Base-by-base conservation (phyloP, 2,888 invertebrate species). In the Drosophila formosana region DNA sequence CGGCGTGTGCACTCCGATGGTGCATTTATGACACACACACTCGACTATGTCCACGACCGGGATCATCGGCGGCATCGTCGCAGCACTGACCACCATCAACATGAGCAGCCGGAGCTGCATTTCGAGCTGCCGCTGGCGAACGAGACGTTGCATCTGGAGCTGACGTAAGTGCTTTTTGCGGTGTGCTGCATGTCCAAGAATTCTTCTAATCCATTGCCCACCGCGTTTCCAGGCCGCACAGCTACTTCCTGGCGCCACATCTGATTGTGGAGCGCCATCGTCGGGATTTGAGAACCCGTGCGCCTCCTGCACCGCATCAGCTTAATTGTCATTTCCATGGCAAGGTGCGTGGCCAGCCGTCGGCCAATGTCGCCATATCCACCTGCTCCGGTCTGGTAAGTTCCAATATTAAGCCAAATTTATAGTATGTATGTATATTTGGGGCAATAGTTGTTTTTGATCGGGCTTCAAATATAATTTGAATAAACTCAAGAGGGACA, bases 351-450 rank as follows among this genome's bases (percentile, higher is more conserved):
- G 96, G 96, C 49, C 95, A 96, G 77, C 93, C 94, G 5, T 93
- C 93, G 62, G 96, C 97, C 39, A 94, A 93, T 74, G 96, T 96
- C 55, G 96, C 97, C 18, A 91, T 97, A 63, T 97, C 97, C 11
- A 95, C 97, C 18, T 97, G 97, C 91, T 94, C 96, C 90, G 97
- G 97, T 89, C 93, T 97, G 94, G 97, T 97, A 92, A 96, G 96
- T 47, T 18, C 18, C 18, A 13, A 13, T 30, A 8, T 18, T 32
- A 9, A 49, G 6, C 0, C 18, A 18, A 13, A 43, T 56, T 32
- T 23, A 34, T 37, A n/a, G n/a, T n/a, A 4, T 37, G 1, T 37
- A 39, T 18, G 18, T 18, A 18, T 18, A 18, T 18, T 18, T 18
- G 18, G 18, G 18, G 18, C 18, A 5, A 2, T 3, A 30, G 2